Percentiles rank a stretch among this genome's conserved stretches.
Evolutionary conservation across 2,888 invertebrate genomes (phyloP).

Genomic region (Drosophila demipolita): DNA sequence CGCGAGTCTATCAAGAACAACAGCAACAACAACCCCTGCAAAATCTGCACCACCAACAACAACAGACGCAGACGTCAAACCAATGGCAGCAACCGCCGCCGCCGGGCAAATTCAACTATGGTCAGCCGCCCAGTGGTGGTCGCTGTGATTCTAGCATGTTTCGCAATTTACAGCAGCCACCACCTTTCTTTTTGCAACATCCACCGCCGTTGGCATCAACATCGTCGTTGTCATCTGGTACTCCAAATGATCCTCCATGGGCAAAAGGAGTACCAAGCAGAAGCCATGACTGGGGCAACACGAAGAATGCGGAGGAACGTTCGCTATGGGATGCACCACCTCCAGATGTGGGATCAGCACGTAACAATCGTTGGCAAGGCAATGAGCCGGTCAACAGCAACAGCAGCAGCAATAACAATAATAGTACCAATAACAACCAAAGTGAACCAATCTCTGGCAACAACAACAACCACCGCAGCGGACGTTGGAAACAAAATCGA

Average conservation of each 20-base stretch:
- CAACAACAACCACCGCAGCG: conserved; percentile 20
- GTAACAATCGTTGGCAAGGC: conserved; percentile 35
- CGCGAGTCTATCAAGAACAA: conserved; percentile 29
- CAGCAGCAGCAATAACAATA: conserved; percentile 23
- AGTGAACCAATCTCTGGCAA: conserved; percentile 8
- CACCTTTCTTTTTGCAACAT: conserved; percentile 43
- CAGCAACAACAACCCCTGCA: conserved; percentile 52
- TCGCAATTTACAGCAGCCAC: conserved; percentile 62
- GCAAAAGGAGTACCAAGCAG: conserved; percentile 11
- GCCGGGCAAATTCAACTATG: conserved; percentile 26
- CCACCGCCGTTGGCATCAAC: neutral
- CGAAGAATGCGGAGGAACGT: conserved; percentile 22
- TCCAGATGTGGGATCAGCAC: conserved; percentile 9
- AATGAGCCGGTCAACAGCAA: conserved; percentile 15
- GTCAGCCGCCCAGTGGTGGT: conserved; percentile 9
- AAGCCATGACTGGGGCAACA: conserved; percentile 18
- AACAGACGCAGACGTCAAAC: conserved; percentile 28
- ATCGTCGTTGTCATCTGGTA: neutral
- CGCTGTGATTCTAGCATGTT: conserved; percentile 17
- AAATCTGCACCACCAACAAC: conserved; percentile 70
- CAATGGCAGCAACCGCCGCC: conserved; percentile 46
- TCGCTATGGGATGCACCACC: conserved; percentile 40
- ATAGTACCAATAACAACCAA: conserved; percentile 3
- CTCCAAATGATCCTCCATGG: conserved; percentile 25
- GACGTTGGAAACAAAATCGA: conserved; percentile 43